phyloP scores from a whole-genome alignment of 1,140 invertebrate genomes.

The Drosophila neocordata region DNA sequence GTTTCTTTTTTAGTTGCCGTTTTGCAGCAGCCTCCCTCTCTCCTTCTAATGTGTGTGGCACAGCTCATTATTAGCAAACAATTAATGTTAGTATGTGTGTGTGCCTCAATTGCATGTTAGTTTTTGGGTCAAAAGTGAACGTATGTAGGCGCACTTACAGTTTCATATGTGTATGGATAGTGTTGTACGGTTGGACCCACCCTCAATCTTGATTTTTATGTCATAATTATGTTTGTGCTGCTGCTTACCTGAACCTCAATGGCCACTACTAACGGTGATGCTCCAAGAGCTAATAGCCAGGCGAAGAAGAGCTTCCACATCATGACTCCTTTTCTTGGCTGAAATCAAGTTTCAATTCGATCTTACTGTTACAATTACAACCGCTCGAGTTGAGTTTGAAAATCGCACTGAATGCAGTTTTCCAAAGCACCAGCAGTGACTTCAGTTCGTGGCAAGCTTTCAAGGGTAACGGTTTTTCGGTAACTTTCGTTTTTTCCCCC shows the following conservation, averaged over 20 bases:
- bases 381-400: constrained; percentile 64
- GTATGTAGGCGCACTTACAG: constrained; percentile 26
- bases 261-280: constrained; percentile 44
- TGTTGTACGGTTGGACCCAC: constrained; percentile 24
- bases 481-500: constrained; percentile 31
- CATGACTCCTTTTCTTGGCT: neutral
- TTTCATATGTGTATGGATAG: neutral
- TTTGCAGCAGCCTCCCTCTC: constrained; percentile 29
- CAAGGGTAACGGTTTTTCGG: constrained; percentile 56
- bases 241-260: constrained; percentile 71
- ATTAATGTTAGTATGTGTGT: constrained; percentile 24
- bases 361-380: constrained; percentile 25
- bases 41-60: constrained; percentile 20
- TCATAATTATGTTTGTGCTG: constrained; percentile 36
- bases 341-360: constrained; percentile 1
- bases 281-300: neutral
- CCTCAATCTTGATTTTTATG: constrained; percentile 34
- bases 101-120: constrained; percentile 68
- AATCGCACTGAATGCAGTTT: constrained; percentile 73
- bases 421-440: constrained; percentile 49
- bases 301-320: constrained; percentile 29
- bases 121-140: constrained; percentile 83
- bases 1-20: constrained; percentile 35
- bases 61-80: constrained; percentile 47
- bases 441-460: constrained; percentile 56